Evolutionary conservation across 2,113 vertebrate genomes (phyloP), one percentile per base, ranked within the genome.

Genomic region (Planiliza haematocheilus): DNA sequence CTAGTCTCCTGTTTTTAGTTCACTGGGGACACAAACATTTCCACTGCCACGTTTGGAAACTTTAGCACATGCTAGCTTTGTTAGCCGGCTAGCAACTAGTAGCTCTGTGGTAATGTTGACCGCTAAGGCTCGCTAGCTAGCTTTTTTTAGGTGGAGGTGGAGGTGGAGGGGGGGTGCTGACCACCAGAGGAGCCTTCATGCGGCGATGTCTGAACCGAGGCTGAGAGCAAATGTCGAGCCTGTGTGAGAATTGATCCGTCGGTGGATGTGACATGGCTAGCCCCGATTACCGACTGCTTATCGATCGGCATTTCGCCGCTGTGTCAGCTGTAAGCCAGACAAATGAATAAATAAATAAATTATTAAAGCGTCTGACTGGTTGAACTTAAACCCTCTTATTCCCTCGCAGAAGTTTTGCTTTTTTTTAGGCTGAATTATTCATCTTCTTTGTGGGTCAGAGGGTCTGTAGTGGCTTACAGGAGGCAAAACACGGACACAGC

Each of bases 121-220:
- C 83, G 88, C 84, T 89, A 86, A 74, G 55, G 76, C 62, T 79
- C 17, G 81, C 66, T 86, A 84, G 87, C 86, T 85, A 59, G n/a
- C 63, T 82, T 71, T 84, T 66, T 63, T 39, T 67, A 8, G n/a
- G n/a, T n/a, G n/a, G n/a, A n/a, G n/a, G n/a, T n/a, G n/a, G n/a
- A n/a, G n/a, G n/a, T n/a, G n/a, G n/a, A n/a, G n/a, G n/a, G 1
- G 46, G 37, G 45, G 56, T 39, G 46, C 46, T 77, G 77, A 88
- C 88, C 84, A 86, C 70, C 68, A 79, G 49, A 20, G 64, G 36
- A 84, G 51, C 51, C n/a, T 48, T 12, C 73, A 82, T 66, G 75
- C 58, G 56, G 49, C 46, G 75, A 38, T 70, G 55, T 55, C 8
- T 42, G 62, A 8, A 55, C 43, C 10, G 5, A 42, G 9, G 46